A percentile compares a stretch with the other conserved stretches of the same genome.
Conservation (phyloP, 64 coral and sea anemone species). For the Actinia equina region DNA sequence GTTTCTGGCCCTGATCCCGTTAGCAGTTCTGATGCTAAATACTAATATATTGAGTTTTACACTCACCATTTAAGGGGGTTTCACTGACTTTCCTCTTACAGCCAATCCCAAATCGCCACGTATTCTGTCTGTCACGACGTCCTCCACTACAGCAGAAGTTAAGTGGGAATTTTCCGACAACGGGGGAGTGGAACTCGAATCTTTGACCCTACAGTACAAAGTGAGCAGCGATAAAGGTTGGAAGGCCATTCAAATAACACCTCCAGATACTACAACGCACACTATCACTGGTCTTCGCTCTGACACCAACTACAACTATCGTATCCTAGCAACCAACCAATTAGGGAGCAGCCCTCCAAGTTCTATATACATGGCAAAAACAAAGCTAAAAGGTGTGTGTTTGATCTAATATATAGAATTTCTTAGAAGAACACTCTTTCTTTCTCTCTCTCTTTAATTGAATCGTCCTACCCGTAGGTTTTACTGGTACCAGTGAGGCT, state of each 20-base stretch:
- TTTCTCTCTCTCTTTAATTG: no score
- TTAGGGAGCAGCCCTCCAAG: constrained; percentile 66
- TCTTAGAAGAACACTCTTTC: no score
- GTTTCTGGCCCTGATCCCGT: no score
- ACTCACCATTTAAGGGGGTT: neutral
- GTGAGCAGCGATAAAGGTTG: constrained; percentile 22
- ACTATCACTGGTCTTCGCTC: constrained; percentile 61
- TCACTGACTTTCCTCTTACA: neutral
- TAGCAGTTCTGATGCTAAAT: no score
- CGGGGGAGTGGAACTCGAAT: constrained; percentile 59
- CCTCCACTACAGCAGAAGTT: constrained; percentile 31
- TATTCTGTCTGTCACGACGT: constrained; percentile 57
- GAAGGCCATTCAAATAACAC: constrained; percentile 72
- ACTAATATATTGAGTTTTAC: neutral
- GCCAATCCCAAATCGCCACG: constrained; percentile 76
- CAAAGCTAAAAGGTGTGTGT: constrained; percentile 36
- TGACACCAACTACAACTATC: constrained; percentile 74
- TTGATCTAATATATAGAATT: neutral
- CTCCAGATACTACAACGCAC: constrained; percentile 59
- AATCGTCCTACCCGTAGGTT: no score
- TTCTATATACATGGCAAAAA: constrained; percentile 56
- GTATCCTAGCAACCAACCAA: constrained; percentile 68
- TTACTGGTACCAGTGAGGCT: no score
- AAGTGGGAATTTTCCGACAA: constrained; percentile 67
- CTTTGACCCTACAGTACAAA: constrained; percentile 76